These are phyloP conservation scores for Patiria pectinifera DNA, from an alignment of 53 echinoderm and acorn worm species.

Conservation along the genomic window DNA sequence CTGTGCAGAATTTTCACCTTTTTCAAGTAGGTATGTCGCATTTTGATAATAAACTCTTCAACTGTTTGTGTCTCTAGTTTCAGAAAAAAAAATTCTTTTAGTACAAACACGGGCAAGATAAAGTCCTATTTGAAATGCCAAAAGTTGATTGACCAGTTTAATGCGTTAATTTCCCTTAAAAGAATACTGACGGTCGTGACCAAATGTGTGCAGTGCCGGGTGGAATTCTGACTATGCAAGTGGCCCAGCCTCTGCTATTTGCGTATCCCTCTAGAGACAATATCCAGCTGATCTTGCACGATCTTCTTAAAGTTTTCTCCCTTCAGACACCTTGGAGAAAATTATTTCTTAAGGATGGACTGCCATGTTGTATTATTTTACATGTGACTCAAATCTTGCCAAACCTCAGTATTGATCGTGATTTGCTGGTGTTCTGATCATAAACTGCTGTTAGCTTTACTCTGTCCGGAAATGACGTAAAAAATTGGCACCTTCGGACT, in stretches of 20 bases:
- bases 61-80: no score
- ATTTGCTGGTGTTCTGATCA: neutral
- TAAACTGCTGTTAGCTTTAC: neutral
- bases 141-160: no score
- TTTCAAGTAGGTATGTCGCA: no score
- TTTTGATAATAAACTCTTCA: no score
- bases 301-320: neutral
- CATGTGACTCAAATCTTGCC: neutral
- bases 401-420: neutral
- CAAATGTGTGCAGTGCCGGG: neutral
- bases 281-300: neutral
- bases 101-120: no score
- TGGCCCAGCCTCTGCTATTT: neutral
- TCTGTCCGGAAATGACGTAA: neutral
- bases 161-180: neutral
- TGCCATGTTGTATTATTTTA: neutral
- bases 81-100: no score
- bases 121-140: no score
- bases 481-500: neutral
- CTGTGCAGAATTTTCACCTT: no score
- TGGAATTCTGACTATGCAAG: slow-evolving; percentile 8
- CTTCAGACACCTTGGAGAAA: neutral
- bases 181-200: neutral
- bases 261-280: neutral
- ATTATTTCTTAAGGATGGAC: no score